A percentile compares a stretch with the other conserved stretches of the same genome.
phyloP scores from a whole-genome alignment of 2,113 vertebrate genomes.

The Arizona elegans region DNA sequence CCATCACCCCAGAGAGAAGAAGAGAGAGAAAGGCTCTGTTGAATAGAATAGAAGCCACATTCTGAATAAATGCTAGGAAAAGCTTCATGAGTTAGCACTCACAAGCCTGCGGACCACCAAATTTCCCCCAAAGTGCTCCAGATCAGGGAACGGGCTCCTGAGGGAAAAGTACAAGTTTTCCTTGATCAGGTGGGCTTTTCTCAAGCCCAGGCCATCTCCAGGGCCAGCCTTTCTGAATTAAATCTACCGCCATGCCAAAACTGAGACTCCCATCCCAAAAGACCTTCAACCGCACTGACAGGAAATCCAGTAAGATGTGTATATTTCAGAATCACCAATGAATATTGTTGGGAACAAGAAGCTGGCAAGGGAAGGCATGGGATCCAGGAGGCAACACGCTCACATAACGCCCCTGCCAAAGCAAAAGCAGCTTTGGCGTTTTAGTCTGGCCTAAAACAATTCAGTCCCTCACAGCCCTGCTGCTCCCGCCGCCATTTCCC shows the following conservation, averaged over 20 bases:
- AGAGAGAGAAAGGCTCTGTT: neutral
- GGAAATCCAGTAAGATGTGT: neutral
- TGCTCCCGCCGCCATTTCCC: neutral
- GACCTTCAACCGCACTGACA: neutral
- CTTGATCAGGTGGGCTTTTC: neutral
- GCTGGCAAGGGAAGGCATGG: slow-evolving; percentile 6
- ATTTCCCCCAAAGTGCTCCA: neutral
- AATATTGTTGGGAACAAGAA: neutral
- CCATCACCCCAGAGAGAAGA: neutral
- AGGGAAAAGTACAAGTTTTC: neutral
- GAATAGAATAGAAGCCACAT: neutral
- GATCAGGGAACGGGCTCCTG: neutral
- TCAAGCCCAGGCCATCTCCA: neutral
- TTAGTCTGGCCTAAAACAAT: fast-evolving
- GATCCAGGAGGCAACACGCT: neutral
- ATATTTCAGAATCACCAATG: neutral
- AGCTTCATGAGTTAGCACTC: neutral
- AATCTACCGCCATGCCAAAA: neutral
- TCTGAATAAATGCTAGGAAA: neutral
- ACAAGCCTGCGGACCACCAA: neutral
- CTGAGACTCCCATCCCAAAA: neutral
- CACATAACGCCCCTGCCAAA: neutral
- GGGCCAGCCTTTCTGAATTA: neutral
- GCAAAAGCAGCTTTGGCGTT: fast-evolving
- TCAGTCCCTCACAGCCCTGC: neutral